Conservation (phyloP, 2,113 vertebrate species). For the Pongo pygmaeus region DNA sequence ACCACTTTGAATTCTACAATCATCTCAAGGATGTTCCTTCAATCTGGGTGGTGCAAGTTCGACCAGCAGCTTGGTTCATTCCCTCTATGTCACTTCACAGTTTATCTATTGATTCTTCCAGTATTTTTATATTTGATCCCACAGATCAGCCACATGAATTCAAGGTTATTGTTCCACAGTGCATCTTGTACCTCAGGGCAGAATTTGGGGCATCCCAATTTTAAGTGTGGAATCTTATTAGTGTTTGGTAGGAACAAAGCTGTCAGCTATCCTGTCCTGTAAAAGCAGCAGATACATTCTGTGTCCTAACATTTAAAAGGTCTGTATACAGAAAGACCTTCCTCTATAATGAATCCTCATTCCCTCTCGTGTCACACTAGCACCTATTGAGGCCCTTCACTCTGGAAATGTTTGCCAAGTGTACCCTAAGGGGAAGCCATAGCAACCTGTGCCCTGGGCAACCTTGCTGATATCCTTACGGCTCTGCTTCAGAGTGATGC, state of each 20-base stretch:
- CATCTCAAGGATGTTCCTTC: not conserved
- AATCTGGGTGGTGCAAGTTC: not conserved
- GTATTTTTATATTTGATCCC: not conserved
- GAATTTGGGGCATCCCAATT: not conserved
- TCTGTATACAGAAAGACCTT: not conserved
- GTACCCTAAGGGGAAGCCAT: not conserved
- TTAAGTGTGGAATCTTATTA: not conserved
- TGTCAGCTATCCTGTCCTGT: not conserved
- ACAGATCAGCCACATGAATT: not conserved
- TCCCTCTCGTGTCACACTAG: not conserved
- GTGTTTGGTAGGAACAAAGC: not conserved
- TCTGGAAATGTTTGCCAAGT: not conserved
- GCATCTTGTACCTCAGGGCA: not conserved
- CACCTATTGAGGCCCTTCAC: not conserved
- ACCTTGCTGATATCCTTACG: not conserved
- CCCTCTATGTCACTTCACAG: not conserved
- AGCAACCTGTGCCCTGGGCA: not conserved
- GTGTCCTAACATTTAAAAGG: not conserved
- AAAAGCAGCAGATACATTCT: not conserved
- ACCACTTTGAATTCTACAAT: not conserved
- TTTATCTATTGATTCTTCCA: not conserved
- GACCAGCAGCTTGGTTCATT: not conserved
- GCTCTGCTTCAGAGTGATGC: not conserved
- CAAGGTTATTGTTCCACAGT: not conserved
- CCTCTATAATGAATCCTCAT: not conserved